phyloP scores from a whole-genome alignment of 2,888 invertebrate genomes.

The Perithous albicinctus region DNA sequence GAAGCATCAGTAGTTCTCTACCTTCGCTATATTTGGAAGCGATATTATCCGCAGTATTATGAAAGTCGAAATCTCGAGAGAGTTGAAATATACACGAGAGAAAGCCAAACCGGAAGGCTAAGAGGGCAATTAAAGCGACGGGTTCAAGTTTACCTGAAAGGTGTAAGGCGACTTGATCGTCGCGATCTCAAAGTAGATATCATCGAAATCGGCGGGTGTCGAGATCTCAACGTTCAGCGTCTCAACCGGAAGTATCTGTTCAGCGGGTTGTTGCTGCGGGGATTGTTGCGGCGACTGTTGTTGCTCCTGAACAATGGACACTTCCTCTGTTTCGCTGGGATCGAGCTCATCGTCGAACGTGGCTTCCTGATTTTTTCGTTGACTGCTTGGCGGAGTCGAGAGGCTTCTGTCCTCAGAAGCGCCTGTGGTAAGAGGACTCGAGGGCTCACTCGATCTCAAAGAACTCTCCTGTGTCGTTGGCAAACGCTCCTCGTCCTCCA shows the following conservation, averaged over 20 bases:
- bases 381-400: conserved; percentile 83
- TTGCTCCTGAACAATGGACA: conserved; percentile 79
- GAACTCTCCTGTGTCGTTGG: conserved; percentile 65
- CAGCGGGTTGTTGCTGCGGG: conserved; percentile 69
- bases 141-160: conserved; percentile 89
- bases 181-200: conserved; percentile 95
- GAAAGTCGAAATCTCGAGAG: conserved; percentile 21
- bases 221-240: conserved; percentile 95
- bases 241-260: conserved; percentile 88
- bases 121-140: neutral
- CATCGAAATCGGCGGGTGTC: conserved; percentile 93
- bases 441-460: conserved; percentile 83
- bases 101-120: conserved; percentile 17
- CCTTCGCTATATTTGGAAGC: neutral
- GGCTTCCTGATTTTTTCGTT: conserved; percentile 77
- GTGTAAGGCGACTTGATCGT: conserved; percentile 96
- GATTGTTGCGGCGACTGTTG: conserved; percentile 78
- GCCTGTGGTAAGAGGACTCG: conserved; percentile 47
- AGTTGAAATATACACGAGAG: conserved; percentile 10
- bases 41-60: neutral
- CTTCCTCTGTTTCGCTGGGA: conserved; percentile 88
- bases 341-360: conserved; percentile 87
- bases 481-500: conserved; percentile 80
- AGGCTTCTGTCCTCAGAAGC: conserved; percentile 84
- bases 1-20: neutral